A percentile compares a stretch with the other conserved stretches of the same genome.
Evolutionary conservation across 2,113 vertebrate genomes (phyloP).

Genomic region (Podarcis cretensis): DNA sequence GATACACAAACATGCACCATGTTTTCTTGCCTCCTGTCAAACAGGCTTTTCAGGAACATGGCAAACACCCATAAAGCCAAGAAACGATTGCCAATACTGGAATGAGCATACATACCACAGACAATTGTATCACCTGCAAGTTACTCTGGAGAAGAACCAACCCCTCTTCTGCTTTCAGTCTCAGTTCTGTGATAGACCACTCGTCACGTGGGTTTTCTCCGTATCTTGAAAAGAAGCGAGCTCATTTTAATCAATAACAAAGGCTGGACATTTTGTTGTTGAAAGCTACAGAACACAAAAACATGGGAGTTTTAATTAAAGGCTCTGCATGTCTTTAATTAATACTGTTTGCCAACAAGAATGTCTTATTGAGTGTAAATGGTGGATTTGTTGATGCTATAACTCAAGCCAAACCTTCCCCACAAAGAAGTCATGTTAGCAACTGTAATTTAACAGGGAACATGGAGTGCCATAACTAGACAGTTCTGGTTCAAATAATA

Average conservation of each 20-base stretch:
- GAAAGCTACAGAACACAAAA: neutral
- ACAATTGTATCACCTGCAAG: neutral
- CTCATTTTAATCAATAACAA: conserved; percentile 26
- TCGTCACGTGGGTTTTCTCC: neutral
- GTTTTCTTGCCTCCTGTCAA: conserved; percentile 11
- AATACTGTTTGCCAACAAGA: neutral
- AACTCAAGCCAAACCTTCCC: neutral
- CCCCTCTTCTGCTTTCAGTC: neutral
- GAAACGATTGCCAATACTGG: neutral
- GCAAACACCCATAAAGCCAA: neutral
- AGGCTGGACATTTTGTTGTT: conserved; percentile 13
- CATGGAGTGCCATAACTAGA: neutral
- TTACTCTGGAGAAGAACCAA: neutral
- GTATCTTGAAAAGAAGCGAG: neutral
- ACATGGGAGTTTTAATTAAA: neutral
- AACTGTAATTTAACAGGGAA: conserved; percentile 10
- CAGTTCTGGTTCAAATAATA: no score
- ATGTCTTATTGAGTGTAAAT: conserved; percentile 10
- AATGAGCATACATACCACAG: neutral
- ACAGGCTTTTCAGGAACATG: neutral
- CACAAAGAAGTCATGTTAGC: neutral
- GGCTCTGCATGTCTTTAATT: neutral
- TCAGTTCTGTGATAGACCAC: neutral
- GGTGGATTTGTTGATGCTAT: conserved; percentile 33
- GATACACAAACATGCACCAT: neutral